Evolutionary conservation across 2,797 vertebrate genomes (phyloP).

Genomic region (Diplodus sargus): DNA sequence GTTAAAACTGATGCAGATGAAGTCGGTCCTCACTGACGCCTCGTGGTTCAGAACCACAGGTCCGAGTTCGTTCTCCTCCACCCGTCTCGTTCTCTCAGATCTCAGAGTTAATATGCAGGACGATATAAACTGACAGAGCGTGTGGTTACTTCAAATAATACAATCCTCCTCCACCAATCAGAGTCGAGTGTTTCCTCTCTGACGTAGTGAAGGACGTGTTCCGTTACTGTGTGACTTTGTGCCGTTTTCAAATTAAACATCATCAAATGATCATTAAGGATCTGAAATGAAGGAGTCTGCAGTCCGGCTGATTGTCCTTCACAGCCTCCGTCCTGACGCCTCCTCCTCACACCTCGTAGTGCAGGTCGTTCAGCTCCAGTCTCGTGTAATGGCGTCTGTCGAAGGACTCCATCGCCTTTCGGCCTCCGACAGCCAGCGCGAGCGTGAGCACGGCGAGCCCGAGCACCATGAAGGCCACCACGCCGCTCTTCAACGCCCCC

Average conservation of each 20-base stretch:
- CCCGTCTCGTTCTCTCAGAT: not conserved
- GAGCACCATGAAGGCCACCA: conserved; percentile 87
- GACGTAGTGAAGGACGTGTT: conserved; percentile 10
- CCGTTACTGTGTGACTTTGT: conserved; percentile 30
- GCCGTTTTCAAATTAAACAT: conserved; percentile 23
- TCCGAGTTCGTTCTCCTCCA: too few species aligned
- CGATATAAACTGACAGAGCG: not conserved
- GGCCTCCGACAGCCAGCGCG: conserved; percentile 84
- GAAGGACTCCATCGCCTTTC: conserved; percentile 90
- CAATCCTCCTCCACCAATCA: conserved; percentile 26
- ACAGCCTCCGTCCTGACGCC: conserved; percentile 2
- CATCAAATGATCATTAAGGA: not conserved
- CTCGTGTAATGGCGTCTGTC: conserved; percentile 90
- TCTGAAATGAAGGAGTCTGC: not conserved
- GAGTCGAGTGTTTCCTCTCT: not conserved
- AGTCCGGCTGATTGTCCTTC: conserved; percentile 14
- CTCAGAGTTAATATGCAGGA: not conserved
- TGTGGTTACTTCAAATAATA: not conserved
- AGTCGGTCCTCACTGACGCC: too few species aligned
- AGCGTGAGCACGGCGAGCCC: conserved; percentile 87
- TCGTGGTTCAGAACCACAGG: too few species aligned
- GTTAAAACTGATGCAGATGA: too few species aligned
- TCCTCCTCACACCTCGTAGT: conserved; percentile 87
- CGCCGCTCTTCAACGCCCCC: conserved; percentile 84
- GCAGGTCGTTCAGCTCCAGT: conserved; percentile 95